Evolutionary conservation across 1,140 invertebrate genomes (phyloP), one percentile per base, ranked within the genome.

Genomic region (Zophobas morio): DNA sequence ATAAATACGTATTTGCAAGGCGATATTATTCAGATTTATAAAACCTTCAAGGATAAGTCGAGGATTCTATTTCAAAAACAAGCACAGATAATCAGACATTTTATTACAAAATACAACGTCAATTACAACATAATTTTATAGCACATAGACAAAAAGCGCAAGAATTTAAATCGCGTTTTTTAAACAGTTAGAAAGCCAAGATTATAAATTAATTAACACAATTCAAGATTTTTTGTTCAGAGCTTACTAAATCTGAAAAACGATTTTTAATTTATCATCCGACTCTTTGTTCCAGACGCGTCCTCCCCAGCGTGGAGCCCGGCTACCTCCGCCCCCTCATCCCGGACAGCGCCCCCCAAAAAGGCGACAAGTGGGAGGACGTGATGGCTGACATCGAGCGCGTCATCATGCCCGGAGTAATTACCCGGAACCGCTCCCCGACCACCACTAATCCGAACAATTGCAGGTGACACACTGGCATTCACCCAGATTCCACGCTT

Each of bases 401-500:
- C 49, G 94, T 98, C n/a, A 96, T 99, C 60, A 98, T 99, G 97
- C 97, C 97, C 2, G 97, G 97, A 1, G 93, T 91, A 87, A 89
- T 40, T 49, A 33, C 39, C 53, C 40, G 42, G 5, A 70, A 46
- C 42, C 34, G 32, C 32, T 3, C 33, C 40, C 32, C 46, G 36
- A 66, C 57, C 37, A 46, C 42, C 20, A 60, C 36, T 6, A 36
- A 60, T 36, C 0, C 35, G 3, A 36, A 36, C 34, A 60, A 36
- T 84, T 86, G n/a, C 81, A 92, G 89, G 90, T 98, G 8, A 99
- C 98, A 1, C 97, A 99, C 84, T 99, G 98, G 98, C 97, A 99
- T 84, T 97, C 95, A 79, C 98, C 98, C 1, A 92, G 96, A 83
- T 99, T 99, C 88, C 96, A 98, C 86, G 98, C 98, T 0, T 99